A percentile compares a stretch with the other conserved stretches of the same genome.
These are phyloP conservation scores for Plecturocebus donacophilus DNA, from an alignment of 2,113 vertebrate genomes.

Conservation along the genomic window DNA sequence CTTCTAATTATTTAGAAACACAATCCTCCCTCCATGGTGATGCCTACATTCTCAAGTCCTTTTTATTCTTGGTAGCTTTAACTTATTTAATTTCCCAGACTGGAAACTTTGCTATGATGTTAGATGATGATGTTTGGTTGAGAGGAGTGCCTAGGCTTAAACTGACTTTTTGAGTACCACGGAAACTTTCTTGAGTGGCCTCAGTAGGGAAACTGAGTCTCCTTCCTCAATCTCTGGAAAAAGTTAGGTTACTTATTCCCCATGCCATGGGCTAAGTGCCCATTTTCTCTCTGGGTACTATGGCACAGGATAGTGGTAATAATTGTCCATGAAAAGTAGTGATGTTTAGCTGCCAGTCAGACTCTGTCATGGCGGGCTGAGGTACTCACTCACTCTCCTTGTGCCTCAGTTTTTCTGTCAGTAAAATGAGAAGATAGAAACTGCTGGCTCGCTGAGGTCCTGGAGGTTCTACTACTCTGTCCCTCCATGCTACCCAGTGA, in stretches of 20 bases:
- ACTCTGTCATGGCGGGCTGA: neutral
- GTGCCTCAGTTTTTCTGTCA: neutral
- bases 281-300: neutral
- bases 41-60: neutral
- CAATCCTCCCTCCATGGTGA: neutral
- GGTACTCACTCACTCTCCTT: neutral
- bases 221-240: neutral
- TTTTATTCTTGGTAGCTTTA: neutral
- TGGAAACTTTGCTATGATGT: neutral
- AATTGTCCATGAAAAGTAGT: neutral
- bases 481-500: neutral
- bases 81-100: neutral
- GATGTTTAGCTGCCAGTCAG: neutral
- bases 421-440: neutral
- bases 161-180: neutral
- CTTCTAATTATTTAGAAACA: neutral
- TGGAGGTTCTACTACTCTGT: neutral
- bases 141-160: neutral
- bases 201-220: neutral
- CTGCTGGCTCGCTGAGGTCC: neutral
- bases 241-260: neutral
- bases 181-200: neutral
- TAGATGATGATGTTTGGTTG: neutral
- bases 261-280: too few relatives aligned
- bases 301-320: rapidly evolving